These are phyloP conservation scores for Procambarus virginalis DNA, from an alignment of 1,140 invertebrate genomes.

Conservation along the genomic window DNA sequence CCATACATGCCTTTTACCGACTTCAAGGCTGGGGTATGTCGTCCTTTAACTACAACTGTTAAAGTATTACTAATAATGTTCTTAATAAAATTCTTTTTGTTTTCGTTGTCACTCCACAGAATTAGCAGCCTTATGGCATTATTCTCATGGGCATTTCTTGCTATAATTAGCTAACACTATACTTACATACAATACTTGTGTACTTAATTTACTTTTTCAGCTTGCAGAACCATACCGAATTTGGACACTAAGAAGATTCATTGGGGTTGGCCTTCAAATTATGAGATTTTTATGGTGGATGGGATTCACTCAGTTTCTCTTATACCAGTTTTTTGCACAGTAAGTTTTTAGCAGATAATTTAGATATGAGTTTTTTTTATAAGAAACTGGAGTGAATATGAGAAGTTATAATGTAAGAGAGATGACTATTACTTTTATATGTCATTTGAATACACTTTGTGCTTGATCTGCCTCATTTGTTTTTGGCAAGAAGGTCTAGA, in stretches of 20 bases:
- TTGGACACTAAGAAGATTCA: constrained; percentile 74
- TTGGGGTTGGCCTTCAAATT: constrained; percentile 76
- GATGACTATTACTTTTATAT: too few relatives aligned
- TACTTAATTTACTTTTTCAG: constrained; percentile 1
- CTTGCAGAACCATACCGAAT: constrained; percentile 71
- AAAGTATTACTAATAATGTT: background rate
- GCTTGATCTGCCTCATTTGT: too few relatives aligned
- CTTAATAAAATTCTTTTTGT: background rate
- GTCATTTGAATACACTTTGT: too few relatives aligned
- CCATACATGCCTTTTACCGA: constrained; percentile 85
- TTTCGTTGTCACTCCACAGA: too few relatives aligned
- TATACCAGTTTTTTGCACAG: constrained; percentile 88
- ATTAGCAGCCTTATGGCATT: too few relatives aligned
- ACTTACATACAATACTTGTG: background rate
- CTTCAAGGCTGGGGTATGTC: constrained; percentile 78
- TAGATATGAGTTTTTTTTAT: too few relatives aligned
- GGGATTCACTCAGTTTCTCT: constrained; percentile 80
- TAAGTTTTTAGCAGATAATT: constrained; percentile 76
- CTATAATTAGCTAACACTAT: background rate
- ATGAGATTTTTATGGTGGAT: constrained; percentile 83
- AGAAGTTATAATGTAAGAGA: too few relatives aligned
- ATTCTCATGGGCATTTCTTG: background rate
- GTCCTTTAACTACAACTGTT: background rate
- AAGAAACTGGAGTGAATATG: too few relatives aligned
- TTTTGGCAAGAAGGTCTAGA: too few relatives aligned